phyloP scores from a whole-genome alignment of 2,888 invertebrate genomes.

The Seira musarum region DNA sequence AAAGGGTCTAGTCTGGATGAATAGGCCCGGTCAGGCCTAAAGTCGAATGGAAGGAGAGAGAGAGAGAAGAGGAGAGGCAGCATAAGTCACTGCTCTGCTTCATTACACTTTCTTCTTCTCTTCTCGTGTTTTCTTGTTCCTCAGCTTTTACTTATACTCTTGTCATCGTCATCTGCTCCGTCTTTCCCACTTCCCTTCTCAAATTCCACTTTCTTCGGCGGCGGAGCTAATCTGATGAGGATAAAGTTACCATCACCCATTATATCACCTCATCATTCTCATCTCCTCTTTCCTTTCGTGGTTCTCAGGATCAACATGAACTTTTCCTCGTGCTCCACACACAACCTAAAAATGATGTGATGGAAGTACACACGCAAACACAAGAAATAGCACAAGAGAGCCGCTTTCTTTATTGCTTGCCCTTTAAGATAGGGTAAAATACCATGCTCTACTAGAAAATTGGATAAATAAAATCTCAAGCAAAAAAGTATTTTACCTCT shows the following conservation, averaged over 20 bases:
- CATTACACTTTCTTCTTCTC: conserved; percentile 11
- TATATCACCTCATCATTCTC: conserved; percentile 40
- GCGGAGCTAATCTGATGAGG: conserved; percentile 50
- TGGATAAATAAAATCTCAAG: no score
- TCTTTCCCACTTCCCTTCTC: not conserved
- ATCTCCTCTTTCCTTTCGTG: not conserved
- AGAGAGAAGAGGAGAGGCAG: conserved; percentile 7
- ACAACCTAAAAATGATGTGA: conserved; percentile 1
- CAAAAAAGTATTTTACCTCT: no score
- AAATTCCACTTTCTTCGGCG: conserved; percentile 9
- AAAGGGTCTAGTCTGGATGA: no score
- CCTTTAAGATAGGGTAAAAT: no score
- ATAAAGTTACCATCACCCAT: conserved; percentile 54
- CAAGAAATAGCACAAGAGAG: no score
- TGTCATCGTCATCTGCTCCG: conserved; percentile 1
- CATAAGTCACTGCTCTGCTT: conserved; percentile 36
- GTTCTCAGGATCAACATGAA: conserved; percentile 5
- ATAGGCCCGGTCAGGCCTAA: no score
- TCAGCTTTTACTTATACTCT: not conserved
- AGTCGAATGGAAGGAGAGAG: not conserved
- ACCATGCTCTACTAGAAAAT: no score
- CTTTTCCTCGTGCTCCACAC: not conserved
- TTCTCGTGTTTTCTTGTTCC: no score
- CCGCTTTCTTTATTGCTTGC: no score
- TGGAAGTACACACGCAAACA: not conserved